Conservation (phyloP, 1,140 invertebrate genomes). For the Ceratina japonica region DNA sequence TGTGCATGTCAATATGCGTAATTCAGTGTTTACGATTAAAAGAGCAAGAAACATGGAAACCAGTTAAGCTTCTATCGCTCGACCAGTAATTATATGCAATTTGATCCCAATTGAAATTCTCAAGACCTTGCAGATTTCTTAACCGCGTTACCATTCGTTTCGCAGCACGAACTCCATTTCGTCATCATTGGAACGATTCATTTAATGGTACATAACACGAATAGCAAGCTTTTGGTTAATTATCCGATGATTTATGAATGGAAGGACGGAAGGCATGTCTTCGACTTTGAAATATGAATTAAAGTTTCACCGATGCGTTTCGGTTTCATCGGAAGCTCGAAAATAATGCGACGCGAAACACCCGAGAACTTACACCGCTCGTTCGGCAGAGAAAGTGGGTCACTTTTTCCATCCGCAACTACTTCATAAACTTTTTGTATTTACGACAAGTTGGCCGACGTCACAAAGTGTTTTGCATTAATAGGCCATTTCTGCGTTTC, state of each 20-base stretch:
- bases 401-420: not conserved
- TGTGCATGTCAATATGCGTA: not conserved
- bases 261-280: too few relatives aligned
- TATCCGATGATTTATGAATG: too few relatives aligned
- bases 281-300: not conserved
- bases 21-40: not conserved
- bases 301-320: not conserved
- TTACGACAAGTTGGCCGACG: not conserved
- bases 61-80: not conserved
- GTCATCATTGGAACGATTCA: not conserved
- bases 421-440: conserved; percentile 19
- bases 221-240: too few relatives aligned
- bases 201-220: not conserved
- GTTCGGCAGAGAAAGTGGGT: conserved; percentile 9
- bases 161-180: not conserved
- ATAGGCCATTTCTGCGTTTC: too few relatives aligned
- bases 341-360: conserved; percentile 9
- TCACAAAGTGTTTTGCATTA: not conserved
- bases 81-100: too few relatives aligned
- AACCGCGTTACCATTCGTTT: not conserved
- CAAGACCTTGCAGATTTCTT: not conserved
- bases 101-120: not conserved
- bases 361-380: not conserved
- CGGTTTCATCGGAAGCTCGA: not conserved
- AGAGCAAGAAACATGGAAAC: conserved; percentile 13